Conservation (phyloP, 2,113 vertebrate genomes). For the Pygoscelis antarcticus region DNA sequence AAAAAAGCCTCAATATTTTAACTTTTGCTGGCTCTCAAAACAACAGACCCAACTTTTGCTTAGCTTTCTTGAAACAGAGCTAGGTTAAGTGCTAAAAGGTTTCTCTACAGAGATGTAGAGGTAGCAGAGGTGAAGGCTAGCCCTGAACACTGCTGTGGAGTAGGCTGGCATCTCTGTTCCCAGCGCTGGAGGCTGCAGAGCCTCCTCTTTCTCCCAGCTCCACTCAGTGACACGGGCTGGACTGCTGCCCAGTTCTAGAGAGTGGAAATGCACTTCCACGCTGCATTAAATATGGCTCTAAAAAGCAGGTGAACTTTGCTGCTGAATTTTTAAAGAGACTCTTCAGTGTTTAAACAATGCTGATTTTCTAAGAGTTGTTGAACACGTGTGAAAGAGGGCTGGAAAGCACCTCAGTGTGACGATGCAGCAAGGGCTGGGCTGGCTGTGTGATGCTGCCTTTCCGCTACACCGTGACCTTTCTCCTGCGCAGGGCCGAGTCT, state of each 20-base stretch:
- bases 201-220: not conserved
- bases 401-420: not conserved
- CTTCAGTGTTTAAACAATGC: constrained; percentile 31
- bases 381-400: not conserved
- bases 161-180: not conserved
- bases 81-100: not conserved
- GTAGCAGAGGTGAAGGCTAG: not conserved
- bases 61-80: not conserved
- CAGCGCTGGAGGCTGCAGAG: not conserved
- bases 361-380: not conserved
- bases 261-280: not conserved
- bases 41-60: not conserved
- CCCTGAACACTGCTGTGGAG: not conserved
- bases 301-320: not conserved
- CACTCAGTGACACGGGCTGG: not conserved
- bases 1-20: not conserved
- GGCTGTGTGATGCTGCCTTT: not conserved
- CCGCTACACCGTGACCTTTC: not conserved
- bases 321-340: constrained; percentile 45
- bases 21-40: not conserved
- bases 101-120: not conserved
- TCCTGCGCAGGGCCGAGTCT: not conserved
- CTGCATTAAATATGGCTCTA: not conserved
- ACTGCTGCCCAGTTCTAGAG: not conserved
- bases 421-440: not conserved